phyloP scores from a whole-genome alignment of 2,797 vertebrate genomes.

The Crax fasciolata region DNA sequence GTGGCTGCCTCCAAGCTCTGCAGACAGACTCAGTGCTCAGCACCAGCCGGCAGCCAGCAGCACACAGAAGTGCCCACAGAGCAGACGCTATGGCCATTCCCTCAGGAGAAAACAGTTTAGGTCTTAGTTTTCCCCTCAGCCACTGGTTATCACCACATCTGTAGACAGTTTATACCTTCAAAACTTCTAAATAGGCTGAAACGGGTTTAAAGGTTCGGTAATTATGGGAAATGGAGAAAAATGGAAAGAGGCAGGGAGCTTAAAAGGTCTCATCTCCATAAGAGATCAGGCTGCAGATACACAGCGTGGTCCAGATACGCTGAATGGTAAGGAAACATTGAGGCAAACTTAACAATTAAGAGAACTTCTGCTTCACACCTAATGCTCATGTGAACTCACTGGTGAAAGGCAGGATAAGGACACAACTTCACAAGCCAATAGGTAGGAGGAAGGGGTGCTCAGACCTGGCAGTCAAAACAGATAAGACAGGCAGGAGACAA shows the following conservation, averaged over 20 bases:
- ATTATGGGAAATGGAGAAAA: background rate
- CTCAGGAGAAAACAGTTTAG: background rate
- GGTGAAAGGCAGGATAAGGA: background rate
- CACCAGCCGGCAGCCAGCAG: background rate
- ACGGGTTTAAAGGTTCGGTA: background rate
- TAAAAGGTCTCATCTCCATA: background rate
- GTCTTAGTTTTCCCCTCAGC: background rate
- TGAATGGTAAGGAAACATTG: background rate
- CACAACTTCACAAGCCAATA: background rate
- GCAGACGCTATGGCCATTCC: rapidly evolving
- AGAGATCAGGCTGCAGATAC: background rate
- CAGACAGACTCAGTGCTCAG: rapidly evolving
- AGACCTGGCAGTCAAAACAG: background rate
- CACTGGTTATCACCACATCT: background rate
- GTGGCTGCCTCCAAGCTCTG: background rate
- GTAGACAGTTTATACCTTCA: background rate
- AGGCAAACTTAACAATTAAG: background rate
- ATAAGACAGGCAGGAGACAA: background rate
- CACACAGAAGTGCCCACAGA: background rate
- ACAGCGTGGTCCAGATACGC: background rate
- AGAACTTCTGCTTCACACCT: background rate
- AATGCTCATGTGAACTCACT: background rate
- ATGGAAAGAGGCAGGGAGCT: rapidly evolving
- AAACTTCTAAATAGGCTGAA: background rate
- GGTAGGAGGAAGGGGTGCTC: background rate